phyloP scores from a whole-genome alignment of 2,113 vertebrate species.

The Phylloscopus trochiloides region DNA sequence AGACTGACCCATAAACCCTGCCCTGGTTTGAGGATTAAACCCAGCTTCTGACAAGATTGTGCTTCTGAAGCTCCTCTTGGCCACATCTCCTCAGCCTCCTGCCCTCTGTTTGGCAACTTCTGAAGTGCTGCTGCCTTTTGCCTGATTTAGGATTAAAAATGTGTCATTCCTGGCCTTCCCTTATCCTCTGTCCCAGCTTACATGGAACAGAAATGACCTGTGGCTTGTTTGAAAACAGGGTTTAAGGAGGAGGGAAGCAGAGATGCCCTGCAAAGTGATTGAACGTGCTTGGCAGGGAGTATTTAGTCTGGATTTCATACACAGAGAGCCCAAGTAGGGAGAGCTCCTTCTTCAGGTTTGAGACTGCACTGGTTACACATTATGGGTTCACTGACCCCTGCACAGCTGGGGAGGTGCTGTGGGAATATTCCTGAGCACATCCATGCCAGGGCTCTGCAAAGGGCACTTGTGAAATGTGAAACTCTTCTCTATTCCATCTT shows the following conservation, averaged over 20 bases:
- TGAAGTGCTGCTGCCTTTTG: background rate
- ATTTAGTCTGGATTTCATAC: background rate
- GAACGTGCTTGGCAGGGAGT: background rate
- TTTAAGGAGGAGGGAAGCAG: background rate
- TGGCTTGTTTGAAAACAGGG: background rate
- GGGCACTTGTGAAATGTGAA: background rate
- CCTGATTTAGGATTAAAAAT: background rate
- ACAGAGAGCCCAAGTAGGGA: background rate
- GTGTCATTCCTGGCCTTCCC: background rate
- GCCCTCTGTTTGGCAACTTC: background rate
- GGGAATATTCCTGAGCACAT: background rate
- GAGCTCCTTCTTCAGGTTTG: background rate
- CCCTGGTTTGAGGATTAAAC: background rate
- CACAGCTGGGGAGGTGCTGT: background rate
- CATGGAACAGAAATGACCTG: background rate
- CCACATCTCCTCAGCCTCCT: background rate
- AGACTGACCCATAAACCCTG: background rate
- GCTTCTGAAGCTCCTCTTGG: background rate
- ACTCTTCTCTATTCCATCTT: background rate
- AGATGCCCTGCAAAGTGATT: background rate
- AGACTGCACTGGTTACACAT: rapidly evolving
- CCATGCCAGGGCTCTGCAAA: background rate
- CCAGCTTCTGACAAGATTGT: background rate
- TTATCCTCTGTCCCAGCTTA: background rate
- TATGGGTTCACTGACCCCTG: background rate